These are phyloP conservation scores for Anthoptus insignis DNA, from an alignment of 2,888 invertebrate genomes.

Conservation along the genomic window DNA sequence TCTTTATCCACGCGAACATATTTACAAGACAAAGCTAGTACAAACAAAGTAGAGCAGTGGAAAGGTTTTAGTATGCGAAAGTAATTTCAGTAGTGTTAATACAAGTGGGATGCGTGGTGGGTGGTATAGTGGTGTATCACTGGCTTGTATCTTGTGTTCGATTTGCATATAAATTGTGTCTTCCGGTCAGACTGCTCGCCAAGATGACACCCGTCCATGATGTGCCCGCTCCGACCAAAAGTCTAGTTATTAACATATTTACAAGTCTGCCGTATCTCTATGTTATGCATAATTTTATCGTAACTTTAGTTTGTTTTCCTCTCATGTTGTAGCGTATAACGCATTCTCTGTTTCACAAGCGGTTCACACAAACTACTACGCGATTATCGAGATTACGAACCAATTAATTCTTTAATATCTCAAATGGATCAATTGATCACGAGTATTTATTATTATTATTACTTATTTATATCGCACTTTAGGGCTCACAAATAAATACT, in stretches of 20 bases:
- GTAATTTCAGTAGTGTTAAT: conserved; percentile 80
- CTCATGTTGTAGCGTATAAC: too few species aligned
- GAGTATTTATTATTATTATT: too few species aligned
- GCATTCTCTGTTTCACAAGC: too few species aligned
- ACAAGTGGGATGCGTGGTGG: conserved; percentile 61
- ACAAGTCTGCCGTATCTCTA: conserved; percentile 39
- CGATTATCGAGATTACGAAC: too few species aligned
- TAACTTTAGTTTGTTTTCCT: not conserved
- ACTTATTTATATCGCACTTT: too few species aligned
- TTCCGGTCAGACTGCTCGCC: conserved; percentile 79
- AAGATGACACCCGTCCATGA: conserved; percentile 80
- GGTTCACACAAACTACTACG: too few species aligned
- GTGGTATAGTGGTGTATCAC: conserved; percentile 63
- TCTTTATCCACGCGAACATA: too few species aligned
- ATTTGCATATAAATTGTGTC: conserved; percentile 88
- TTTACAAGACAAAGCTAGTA: too few species aligned
- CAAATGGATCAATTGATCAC: too few species aligned
- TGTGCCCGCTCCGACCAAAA: conserved; percentile 58
- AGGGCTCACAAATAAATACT: too few species aligned
- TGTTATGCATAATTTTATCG: conserved; percentile 10
- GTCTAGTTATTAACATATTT: conserved; percentile 61
- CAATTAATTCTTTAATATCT: too few species aligned
- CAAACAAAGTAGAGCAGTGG: too few species aligned
- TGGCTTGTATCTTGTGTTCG: conserved; percentile 79
- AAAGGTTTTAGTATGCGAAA: conserved; percentile 63